Evolutionary conservation across 2,113 vertebrate genomes (phyloP).

Genomic region (Gymnogyps californianus): DNA sequence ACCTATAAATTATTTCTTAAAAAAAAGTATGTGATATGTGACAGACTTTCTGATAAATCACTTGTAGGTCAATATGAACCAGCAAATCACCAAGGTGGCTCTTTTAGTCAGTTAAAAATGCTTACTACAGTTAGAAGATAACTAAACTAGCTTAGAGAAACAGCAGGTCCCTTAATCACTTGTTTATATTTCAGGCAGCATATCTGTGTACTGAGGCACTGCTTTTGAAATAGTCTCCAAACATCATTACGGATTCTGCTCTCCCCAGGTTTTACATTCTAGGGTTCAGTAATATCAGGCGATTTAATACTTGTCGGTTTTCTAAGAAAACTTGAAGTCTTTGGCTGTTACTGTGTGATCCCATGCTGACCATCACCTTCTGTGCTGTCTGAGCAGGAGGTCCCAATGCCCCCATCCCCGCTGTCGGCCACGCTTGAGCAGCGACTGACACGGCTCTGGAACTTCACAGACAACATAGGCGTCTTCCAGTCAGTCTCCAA

Average conservation of each 20-base stretch:
- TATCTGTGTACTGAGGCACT: not conserved
- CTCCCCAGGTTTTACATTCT: not conserved
- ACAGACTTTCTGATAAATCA: not conserved
- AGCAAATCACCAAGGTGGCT: not conserved
- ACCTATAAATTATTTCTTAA: not conserved
- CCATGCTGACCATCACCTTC: slow-evolving; percentile 78
- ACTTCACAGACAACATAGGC: slow-evolving; percentile 78
- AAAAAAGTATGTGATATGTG: not conserved
- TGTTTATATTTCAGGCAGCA: not conserved
- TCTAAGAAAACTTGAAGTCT: not conserved
- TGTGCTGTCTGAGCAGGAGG: slow-evolving; percentile 82
- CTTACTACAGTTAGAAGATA: not conserved
- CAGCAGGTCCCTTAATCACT: not conserved
- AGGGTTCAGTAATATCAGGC: not conserved
- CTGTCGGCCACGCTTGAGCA: slow-evolving; percentile 77
- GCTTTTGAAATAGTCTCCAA: rapidly evolving
- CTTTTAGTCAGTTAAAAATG: not conserved
- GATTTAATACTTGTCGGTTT: not conserved
- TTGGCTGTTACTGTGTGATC: not conserved
- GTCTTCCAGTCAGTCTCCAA: slow-evolving; percentile 87
- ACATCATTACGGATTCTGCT: not conserved
- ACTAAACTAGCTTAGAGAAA: not conserved
- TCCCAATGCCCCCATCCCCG: slow-evolving; percentile 79
- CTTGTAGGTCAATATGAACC: not conserved
- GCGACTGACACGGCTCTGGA: slow-evolving; percentile 79